phyloP scores from a whole-genome alignment of 2,113 vertebrate species.

The Pica pica region DNA sequence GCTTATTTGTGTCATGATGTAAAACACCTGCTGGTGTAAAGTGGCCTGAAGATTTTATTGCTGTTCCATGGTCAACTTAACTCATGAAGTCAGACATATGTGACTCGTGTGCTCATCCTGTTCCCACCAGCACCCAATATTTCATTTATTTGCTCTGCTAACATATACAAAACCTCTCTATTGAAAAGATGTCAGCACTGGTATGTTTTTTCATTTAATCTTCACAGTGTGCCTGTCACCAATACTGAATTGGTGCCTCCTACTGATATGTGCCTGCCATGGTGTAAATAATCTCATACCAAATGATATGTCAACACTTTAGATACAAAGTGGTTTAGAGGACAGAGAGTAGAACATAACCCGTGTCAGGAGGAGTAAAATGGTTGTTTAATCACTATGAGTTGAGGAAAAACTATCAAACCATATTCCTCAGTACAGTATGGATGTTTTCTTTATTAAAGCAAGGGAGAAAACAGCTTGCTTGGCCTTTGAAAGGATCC shows the following conservation, averaged over 20 bases:
- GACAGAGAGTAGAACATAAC: neutral
- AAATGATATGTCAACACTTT: neutral
- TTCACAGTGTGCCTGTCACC: neutral
- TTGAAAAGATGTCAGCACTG: neutral
- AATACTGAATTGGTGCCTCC: neutral
- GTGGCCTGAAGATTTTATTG: constrained; percentile 24
- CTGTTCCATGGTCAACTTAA: neutral
- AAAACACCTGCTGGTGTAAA: constrained; percentile 22
- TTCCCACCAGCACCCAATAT: neutral
- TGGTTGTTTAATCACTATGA: neutral
- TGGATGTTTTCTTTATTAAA: neutral
- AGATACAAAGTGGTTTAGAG: neutral
- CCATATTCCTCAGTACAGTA: neutral
- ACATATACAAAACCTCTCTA: neutral
- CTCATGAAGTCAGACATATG: neutral
- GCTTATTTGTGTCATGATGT: neutral
- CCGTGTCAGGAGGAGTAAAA: neutral
- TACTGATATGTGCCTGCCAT: neutral
- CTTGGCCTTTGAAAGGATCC: neutral
- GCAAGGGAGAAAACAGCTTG: neutral
- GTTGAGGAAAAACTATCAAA: neutral
- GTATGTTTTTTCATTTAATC: neutral
- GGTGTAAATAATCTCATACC: neutral
- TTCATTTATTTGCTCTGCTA: neutral
- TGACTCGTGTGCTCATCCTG: neutral